A percentile compares a stretch with the other conserved stretches of the same genome.
Conservation (phyloP, 2,888 invertebrate species). For the Andrena bucephala region DNA sequence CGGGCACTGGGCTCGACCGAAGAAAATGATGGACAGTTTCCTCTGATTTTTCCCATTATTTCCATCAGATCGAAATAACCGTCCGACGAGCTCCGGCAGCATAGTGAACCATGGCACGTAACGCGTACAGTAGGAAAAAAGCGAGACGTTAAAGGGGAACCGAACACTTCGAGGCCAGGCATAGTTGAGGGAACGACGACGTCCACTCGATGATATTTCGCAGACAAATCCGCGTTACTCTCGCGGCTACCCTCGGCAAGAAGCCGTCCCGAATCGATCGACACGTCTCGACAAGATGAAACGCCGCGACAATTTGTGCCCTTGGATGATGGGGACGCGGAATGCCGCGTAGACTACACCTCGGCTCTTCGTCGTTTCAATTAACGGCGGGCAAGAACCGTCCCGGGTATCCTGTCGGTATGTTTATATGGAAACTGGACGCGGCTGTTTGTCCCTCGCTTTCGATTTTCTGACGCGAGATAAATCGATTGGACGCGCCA, state of each 20-base stretch:
- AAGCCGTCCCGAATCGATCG: slow-evolving; percentile 72
- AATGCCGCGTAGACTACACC: slow-evolving; percentile 26
- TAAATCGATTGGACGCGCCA: slow-evolving; percentile 31
- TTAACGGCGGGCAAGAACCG: slow-evolving; percentile 29
- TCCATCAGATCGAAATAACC: background rate
- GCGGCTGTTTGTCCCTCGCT: background rate
- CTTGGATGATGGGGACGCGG: slow-evolving; percentile 16
- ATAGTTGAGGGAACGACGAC: slow-evolving; percentile 38
- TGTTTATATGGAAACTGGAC: slow-evolving; percentile 54
- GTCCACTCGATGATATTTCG: slow-evolving; percentile 40
- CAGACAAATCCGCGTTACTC: slow-evolving; percentile 67
- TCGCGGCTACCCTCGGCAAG: slow-evolving; percentile 28
- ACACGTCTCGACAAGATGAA: slow-evolving; percentile 45
- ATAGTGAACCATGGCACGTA: slow-evolving; percentile 22
- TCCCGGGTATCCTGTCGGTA: slow-evolving; percentile 8
- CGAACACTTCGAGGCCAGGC: slow-evolving; percentile 6
- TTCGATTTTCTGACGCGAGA: slow-evolving; percentile 24
- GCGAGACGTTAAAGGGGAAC: slow-evolving; percentile 22
- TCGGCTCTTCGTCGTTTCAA: slow-evolving; percentile 38
- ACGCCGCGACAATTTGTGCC: slow-evolving; percentile 58
- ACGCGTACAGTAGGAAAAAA: slow-evolving; percentile 25
- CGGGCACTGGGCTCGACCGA: background rate
- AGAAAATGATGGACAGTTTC: slow-evolving; percentile 18
- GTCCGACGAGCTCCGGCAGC: background rate
- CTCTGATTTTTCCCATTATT: background rate